Base-by-base conservation (phyloP, 2,888 invertebrate species). In the Troides oblongomaculatus region DNA sequence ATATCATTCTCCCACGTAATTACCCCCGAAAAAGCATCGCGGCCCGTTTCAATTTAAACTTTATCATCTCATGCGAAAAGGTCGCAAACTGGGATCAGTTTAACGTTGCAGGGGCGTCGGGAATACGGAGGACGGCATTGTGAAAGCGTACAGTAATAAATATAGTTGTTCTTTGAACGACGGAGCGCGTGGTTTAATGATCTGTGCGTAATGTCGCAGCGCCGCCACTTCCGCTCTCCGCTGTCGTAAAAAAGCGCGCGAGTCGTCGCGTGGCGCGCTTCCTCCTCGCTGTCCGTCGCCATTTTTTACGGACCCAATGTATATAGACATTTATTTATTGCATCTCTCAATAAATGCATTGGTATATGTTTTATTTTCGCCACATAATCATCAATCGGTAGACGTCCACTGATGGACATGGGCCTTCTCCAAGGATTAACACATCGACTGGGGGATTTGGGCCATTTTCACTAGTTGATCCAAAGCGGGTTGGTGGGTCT, bases 131-230 rank as follows among this genome's bases (percentile, higher is more conserved):
- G 83, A 79, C 84, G 85, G 83, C 84, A 84, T 84, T 87, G 86
- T 85, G 86, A 86, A 86, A 88, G 85, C 88, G 87, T 85, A 78
- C 82, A 76, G 84, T 75, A 86, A 89, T 90, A 90, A 89, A 90
- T 89, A 87, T 81, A 84, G 85, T 82, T 80, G 83, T 84, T 83
- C 85, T 85, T 80, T 83, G 77, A 81, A 76, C 74, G 75, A 81
- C 80, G 82, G 80, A 84, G 85, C 82, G 83, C 83, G 81, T 76
- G 76, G 84, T 79, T 88, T 88, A 92, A 92, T 91, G 92, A 90
- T 82, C 88, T 88, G 90, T 89, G 86, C 87, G 84, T 87, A 89
- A 90, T 86, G 86, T 75, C 79, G 81, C 80, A 81, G 85, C 84
- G 83, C 85, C 84, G 83, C 85, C 83, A 84, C 91, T 90, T 91